phyloP scores from a whole-genome alignment of 2,888 invertebrate genomes.

The Chymomyza procnemis region DNA sequence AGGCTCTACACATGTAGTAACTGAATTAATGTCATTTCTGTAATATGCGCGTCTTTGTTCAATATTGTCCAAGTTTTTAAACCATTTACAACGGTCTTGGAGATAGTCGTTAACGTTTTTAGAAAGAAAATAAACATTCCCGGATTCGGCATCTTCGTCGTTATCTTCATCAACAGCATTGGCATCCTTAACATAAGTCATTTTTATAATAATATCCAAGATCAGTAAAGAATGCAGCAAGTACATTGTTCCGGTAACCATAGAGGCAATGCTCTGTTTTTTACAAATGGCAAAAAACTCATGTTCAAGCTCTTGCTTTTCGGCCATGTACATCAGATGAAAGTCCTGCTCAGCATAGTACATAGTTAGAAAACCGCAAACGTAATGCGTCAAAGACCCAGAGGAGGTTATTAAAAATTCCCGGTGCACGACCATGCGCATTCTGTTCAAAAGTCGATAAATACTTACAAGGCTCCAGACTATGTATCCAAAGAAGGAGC shows the following conservation, averaged over 20 bases:
- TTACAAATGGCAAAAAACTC: constrained; percentile 46
- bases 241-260: constrained; percentile 38
- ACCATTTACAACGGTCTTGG: not conserved
- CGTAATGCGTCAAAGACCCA: constrained; percentile 34
- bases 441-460: constrained; percentile 32
- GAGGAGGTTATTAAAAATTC: constrained; percentile 36
- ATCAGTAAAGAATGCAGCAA: constrained; percentile 35
- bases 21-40: not conserved
- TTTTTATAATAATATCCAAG: constrained; percentile 31
- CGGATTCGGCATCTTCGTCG: constrained; percentile 24
- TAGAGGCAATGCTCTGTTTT: constrained; percentile 42
- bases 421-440: constrained; percentile 33
- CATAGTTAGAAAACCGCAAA: constrained; percentile 44
- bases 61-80: not conserved
- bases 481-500: constrained; percentile 53
- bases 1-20: not conserved
- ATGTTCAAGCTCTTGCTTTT: constrained; percentile 46
- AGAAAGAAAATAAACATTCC: constrained; percentile 29
- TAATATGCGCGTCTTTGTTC: not conserved
- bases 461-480: constrained; percentile 38
- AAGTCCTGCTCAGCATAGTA: constrained; percentile 59
- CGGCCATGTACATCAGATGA: constrained; percentile 59
- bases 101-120: constrained; percentile 5
- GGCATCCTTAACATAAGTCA: not conserved
- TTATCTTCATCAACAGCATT: constrained; percentile 28